phyloP scores from a whole-genome alignment of 1,140 invertebrate species.

The Bactericera cockerelli region DNA sequence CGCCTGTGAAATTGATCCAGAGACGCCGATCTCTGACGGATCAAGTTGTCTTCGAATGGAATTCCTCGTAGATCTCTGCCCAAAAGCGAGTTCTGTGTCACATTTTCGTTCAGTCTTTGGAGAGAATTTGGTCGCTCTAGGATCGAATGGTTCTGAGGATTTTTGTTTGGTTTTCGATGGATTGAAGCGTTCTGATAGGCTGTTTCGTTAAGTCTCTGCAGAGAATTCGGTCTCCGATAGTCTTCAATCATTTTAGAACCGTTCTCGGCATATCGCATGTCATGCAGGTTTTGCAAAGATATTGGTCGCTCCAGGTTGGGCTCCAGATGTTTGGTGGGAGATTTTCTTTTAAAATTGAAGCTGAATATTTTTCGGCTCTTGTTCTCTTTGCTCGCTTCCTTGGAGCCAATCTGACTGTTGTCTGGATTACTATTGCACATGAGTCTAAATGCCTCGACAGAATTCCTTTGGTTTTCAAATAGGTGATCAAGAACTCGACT shows the following conservation, averaged over 20 bases:
- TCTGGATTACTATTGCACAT: neutral
- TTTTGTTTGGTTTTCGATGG: too few species aligned
- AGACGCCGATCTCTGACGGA: neutral
- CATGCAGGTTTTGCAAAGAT: neutral
- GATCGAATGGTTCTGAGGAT: too few species aligned
- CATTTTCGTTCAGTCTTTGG: neutral
- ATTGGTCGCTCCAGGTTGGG: neutral
- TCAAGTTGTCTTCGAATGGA: neutral
- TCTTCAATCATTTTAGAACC: neutral
- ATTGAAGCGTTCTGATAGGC: neutral
- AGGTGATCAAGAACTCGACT: neutral
- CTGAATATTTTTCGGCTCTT: neutral
- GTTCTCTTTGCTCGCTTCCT: neutral
- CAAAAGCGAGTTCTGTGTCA: too few species aligned
- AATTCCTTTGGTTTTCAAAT: conserved; percentile 2
- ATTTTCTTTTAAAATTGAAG: neutral
- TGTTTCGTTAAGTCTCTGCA: neutral
- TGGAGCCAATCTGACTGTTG: neutral
- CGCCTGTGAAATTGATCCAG: neutral
- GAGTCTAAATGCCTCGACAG: neutral
- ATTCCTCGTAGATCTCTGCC: neutral
- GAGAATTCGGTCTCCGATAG: neutral
- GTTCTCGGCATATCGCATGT: neutral
- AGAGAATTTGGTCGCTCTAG: neutral
- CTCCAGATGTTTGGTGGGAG: too few species aligned